Evolutionary conservation across 2,888 invertebrate species (phyloP).

Genomic region (Drosophila anceps): DNA sequence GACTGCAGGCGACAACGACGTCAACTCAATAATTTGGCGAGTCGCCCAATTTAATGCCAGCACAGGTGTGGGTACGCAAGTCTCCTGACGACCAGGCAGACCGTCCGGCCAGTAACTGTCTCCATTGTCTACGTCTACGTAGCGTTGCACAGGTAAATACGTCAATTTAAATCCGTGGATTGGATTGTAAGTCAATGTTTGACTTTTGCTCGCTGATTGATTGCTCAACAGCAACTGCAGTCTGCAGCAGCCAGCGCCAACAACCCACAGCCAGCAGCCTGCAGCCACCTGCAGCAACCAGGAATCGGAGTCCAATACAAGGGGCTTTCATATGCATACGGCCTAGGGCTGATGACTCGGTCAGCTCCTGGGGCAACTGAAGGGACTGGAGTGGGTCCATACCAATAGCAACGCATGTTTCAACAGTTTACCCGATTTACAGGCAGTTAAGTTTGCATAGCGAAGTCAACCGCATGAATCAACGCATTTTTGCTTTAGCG

Average conservation of each 20-base stretch:
- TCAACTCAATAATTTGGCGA: constrained; percentile 79
- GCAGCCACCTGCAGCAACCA: constrained; percentile 25
- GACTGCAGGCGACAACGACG: constrained; percentile 47
- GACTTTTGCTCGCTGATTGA: constrained; percentile 84
- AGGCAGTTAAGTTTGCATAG: constrained; percentile 72
- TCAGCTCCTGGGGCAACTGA: constrained; percentile 42
- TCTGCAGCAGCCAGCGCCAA: constrained; percentile 52
- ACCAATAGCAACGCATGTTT: constrained; percentile 49
- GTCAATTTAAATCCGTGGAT: constrained; percentile 84
- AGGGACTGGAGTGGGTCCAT: not conserved
- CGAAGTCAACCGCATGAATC: constrained; percentile 80
- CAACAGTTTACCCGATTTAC: constrained; percentile 80
- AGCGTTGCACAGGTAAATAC: constrained; percentile 79
- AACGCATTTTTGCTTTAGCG: constrained; percentile 75
- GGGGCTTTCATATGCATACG: constrained; percentile 74
- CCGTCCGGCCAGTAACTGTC: constrained; percentile 27
- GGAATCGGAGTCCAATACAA: constrained; percentile 56
- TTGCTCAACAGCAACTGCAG: constrained; percentile 81
- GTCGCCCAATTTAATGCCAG: constrained; percentile 78
- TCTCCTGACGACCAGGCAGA: constrained; percentile 17
- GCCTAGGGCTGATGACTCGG: constrained; percentile 73
- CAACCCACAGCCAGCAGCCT: constrained; percentile 26
- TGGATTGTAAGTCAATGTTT: constrained; percentile 85
- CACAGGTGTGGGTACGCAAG: constrained; percentile 46
- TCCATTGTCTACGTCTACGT: constrained; percentile 55